Evolutionary conservation across 2,797 vertebrate species (phyloP), one percentile per base, ranked within the genome.

Genomic region (Coregonus suidteri): DNA sequence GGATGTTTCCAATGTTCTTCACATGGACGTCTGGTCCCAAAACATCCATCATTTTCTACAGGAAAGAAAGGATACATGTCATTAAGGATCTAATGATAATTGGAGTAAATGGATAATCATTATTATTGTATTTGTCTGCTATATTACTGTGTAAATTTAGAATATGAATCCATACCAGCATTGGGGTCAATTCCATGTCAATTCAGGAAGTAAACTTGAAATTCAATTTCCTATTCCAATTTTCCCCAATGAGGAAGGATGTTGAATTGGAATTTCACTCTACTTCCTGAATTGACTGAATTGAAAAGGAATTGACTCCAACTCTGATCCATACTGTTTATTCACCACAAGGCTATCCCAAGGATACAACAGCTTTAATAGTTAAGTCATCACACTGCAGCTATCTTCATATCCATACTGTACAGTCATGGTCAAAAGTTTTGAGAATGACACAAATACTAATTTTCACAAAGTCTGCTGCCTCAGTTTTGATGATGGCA

Each of bases 21-120:
- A 93, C 54, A 0, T 95, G 93, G 20, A 91, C 88, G 68, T 98
- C 96, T 54, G 97, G 97, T 68, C 97, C 96, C 84, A 98, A 89
- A 71, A 96, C 84, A 0, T 94, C 90, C 0, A 77, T 34, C 72
- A 97, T 47, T 76, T 92, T 94, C 98, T 98, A 72, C 56, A 84
- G 13, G 82, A 70, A n/a, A 64, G 53, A 18, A 18, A 74, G 6
- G 4, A 53, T 9, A 31, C 13, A 16, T n/a, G 6, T 71, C 20
- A 64, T 62, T n/a, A 59, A 59, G n/a, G 6, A 59, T 59, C 59
- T 25, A 20, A 25, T 64, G 20, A 20, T 25, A 59, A 64, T 64
- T 25, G 3, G 59, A 64, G 9, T 25, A 64, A 64, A 64, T 64
- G 20, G 59, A 25, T 64, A 59, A 25, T 9, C 13, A 62, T 62